Conservation (phyloP, 2,113 vertebrate genomes). For the Zapornia atra region DNA sequence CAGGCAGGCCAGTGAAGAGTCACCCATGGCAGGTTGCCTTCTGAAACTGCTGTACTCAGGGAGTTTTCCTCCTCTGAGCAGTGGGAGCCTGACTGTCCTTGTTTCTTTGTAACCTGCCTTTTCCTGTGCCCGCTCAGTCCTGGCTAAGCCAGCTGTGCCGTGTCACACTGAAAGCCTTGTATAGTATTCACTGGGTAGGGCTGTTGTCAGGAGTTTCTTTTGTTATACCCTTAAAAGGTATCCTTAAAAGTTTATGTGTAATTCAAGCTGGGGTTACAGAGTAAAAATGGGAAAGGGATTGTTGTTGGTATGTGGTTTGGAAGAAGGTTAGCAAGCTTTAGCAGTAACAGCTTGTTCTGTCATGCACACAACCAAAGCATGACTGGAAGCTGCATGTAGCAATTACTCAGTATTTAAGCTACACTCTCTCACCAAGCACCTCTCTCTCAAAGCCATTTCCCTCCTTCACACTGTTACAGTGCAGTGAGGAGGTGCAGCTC, state of each 20-base stretch:
- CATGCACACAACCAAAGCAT: accelerated
- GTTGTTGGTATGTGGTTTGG: not conserved
- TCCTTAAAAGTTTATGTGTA: not conserved
- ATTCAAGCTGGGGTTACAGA: not conserved
- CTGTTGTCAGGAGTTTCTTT: not conserved
- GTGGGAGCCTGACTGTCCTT: not conserved
- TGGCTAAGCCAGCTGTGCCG: not conserved
- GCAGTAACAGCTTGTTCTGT: not conserved
- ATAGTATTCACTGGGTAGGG: not conserved
- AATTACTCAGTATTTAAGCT: not conserved
- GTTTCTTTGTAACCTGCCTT: not conserved
- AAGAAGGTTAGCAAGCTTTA: not conserved
- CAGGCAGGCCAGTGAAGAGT: not conserved
- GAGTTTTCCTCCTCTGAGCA: not conserved
- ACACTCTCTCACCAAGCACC: not conserved
- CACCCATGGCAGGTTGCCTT: not conserved
- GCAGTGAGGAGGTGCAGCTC: not conserved
- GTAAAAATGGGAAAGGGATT: not conserved
- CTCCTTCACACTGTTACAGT: not conserved
- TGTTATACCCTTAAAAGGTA: not conserved
- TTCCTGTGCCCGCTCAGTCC: not conserved
- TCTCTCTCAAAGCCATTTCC: not conserved
- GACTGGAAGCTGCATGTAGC: not conserved
- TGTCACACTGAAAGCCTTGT: not conserved
- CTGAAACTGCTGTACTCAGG: not conserved